Conservation (phyloP, 2,888 invertebrate genomes). For the Metacarcinus magister region DNA sequence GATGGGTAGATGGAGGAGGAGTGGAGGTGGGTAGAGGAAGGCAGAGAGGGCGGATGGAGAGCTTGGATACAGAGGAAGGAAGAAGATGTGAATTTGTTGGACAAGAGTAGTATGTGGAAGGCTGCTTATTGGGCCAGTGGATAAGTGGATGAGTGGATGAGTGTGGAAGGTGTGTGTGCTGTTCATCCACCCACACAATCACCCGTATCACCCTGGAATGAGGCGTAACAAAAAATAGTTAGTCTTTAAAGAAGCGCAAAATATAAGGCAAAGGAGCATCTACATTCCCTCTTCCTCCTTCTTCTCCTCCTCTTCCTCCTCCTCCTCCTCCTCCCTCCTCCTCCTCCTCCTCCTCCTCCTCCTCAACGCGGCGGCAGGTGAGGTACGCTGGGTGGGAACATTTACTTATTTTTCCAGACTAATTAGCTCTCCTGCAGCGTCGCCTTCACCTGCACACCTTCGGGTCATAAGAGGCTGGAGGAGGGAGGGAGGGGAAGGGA, state of each 20-base stretch:
- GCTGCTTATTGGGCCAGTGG: neutral
- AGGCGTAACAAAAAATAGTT: no score
- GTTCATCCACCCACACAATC: neutral
- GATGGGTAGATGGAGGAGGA: neutral
- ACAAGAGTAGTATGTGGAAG: neutral
- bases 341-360: conserved; percentile 51
- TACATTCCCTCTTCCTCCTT: neutral
- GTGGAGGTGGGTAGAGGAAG: neutral
- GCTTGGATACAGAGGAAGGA: neutral
- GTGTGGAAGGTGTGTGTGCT: no score
- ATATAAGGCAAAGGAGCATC: neutral
- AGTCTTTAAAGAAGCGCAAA: neutral
- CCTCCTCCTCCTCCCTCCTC: conserved; percentile 46
- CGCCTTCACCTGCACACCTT: conserved; percentile 72
- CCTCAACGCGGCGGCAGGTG: neutral
- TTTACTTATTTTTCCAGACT: conserved; percentile 67
- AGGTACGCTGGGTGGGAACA: conserved; percentile 40
- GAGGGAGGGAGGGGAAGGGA: neutral
- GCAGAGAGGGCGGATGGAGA: neutral
- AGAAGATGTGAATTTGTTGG: neutral
- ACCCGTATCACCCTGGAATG: neutral
- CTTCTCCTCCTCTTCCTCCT: neutral
- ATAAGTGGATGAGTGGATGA: neutral
- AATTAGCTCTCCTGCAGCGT: conserved; percentile 75
- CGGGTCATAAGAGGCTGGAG: conserved; percentile 50